Evolutionary conservation across 2,113 vertebrate genomes (phyloP).

Genomic region (Anolis sagrei): DNA sequence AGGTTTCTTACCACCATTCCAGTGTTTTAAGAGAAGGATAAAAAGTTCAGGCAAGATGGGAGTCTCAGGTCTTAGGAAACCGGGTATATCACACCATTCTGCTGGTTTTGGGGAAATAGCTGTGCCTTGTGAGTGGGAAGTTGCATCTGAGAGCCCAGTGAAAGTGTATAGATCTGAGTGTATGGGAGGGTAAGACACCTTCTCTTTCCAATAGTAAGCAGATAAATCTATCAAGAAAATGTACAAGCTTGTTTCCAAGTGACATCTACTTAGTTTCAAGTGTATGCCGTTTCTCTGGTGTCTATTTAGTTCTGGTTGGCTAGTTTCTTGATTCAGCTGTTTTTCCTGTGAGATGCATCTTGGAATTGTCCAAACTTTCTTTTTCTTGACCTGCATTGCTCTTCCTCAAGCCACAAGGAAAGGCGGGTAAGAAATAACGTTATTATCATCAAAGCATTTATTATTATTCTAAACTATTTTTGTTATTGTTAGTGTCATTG

Average conservation of each 20-base stretch:
- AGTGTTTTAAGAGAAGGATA: too few relatives aligned
- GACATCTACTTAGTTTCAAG: too few relatives aligned
- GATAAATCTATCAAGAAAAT: not conserved
- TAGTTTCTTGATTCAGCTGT: not conserved
- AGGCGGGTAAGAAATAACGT: too few relatives aligned
- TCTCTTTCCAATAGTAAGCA: not conserved
- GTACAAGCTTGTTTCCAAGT: not conserved
- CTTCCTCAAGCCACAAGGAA: too few relatives aligned
- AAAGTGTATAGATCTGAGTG: too few relatives aligned
- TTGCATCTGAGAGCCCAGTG: too few relatives aligned
- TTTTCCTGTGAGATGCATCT: not conserved
- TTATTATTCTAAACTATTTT: too few relatives aligned
- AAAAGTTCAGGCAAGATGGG: not conserved
- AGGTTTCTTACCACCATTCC: not conserved
- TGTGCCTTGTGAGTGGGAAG: too few relatives aligned
- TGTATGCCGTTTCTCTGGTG: not conserved
- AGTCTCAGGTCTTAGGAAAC: not conserved
- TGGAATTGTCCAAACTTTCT: not conserved
- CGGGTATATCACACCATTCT: not conserved
- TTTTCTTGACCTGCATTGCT: not conserved
- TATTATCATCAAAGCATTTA: too few relatives aligned
- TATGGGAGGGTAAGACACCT: too few relatives aligned
- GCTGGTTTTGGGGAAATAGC: not conserved
- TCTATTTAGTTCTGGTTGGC: not conserved
- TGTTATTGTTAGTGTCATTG: not conserved